Evolutionary conservation across 2,113 vertebrate genomes (phyloP).

Genomic region (Tachysurus vachellii): DNA sequence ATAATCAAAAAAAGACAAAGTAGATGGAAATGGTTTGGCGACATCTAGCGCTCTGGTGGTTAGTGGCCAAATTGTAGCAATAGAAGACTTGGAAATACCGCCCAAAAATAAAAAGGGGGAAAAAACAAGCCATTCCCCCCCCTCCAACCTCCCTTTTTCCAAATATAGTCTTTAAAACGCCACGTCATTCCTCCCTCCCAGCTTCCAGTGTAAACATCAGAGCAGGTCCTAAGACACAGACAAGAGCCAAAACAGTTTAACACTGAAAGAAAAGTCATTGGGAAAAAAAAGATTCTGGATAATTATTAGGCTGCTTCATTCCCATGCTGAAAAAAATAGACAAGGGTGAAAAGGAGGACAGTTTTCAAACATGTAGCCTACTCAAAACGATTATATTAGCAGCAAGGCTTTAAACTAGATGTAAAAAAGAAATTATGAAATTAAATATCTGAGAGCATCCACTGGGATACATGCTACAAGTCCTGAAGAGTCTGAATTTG

Average conservation of each 20-base stretch:
- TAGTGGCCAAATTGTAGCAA: conserved; percentile 54
- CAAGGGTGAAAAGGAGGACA: background rate
- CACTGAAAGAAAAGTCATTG: background rate
- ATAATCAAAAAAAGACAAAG: conserved; percentile 16
- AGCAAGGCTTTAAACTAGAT: background rate
- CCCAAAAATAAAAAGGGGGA: conserved; percentile 61
- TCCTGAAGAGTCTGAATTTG: background rate
- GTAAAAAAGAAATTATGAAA: background rate
- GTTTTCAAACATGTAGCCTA: background rate
- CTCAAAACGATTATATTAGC: background rate
- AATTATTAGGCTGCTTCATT: background rate
- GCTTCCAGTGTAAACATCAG: conserved; percentile 10
- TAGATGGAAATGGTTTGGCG: conserved; percentile 27
- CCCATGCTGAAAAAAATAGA: background rate
- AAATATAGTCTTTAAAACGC: conserved; percentile 72
- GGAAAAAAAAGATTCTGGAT: background rate
- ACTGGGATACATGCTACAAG: background rate
- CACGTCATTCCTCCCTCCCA: conserved; percentile 71
- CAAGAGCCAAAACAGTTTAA: conserved; percentile 2
- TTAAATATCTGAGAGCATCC: background rate
- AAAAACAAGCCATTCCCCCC: conserved; percentile 39
- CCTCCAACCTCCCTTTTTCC: conserved; percentile 59
- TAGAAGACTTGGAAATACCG: conserved; percentile 56
- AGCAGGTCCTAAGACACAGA: background rate
- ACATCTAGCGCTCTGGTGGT: conserved; percentile 58